Evolutionary conservation across 2,888 invertebrate species (phyloP), one percentile per base, ranked within the genome.

Genomic region (Cerastoderma edule): DNA sequence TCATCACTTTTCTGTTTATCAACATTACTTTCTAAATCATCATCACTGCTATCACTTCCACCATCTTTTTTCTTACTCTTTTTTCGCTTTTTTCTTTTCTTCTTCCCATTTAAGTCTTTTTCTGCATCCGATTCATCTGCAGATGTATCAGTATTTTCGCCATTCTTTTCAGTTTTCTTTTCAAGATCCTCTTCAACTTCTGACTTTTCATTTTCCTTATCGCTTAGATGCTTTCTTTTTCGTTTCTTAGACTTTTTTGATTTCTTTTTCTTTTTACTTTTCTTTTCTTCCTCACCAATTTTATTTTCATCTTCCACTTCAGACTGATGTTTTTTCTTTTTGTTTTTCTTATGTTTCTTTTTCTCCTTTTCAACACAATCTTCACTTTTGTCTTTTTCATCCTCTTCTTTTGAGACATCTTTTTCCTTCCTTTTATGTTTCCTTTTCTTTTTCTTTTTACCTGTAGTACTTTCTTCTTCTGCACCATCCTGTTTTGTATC

Each of bases 221-320:
- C 77, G 67, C 63, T 71, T 53, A 80, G 73, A 53, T 73, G 67
- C 56, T 77, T 81, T 72, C 67, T 83, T 50, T 78, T 84, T 65
- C 73, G 83, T 72, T 83, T 85, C 73, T 79, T 86, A 1, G 83
- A 82, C 70, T 83, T 83, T 64, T 86, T 88, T 28, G 78, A 75
- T 69, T 84, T 85, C 72, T 83, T 85, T 27, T 78, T 72, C 67
- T 83, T 87, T 64, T 85, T 85, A 57, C 80, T 83, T 57, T 87
- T 84, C 65, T 75, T 83, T 44, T 71, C 85, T 22, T 75, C 83
- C 32, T 71, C 84, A 64, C 73, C 84, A 70, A 30, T 81, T 39
- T 72, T 82, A 67, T 63, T 70, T 63, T 67, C 72, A 22, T 78
- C 80, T 30, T 53, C 71, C 4, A 70, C 79, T 60, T 83, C 79